Evolutionary conservation across 1,140 invertebrate species (phyloP).

Genomic region (Daktulosphaira vitifoliae): DNA sequence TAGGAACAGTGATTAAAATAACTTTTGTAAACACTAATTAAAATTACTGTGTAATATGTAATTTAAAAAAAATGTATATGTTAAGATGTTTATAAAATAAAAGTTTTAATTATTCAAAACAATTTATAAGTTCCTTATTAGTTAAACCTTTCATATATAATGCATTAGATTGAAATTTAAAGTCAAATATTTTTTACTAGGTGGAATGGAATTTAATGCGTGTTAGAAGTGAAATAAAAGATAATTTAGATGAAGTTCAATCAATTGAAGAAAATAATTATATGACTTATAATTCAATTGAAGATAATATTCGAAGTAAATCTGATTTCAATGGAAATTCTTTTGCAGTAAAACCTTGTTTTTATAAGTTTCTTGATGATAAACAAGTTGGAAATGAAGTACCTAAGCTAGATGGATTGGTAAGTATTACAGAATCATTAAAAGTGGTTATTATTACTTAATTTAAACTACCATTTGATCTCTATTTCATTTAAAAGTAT

Average conservation of each 20-base stretch:
- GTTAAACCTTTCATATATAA: too few relatives aligned
- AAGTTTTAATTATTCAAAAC: too few relatives aligned
- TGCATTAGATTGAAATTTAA: too few relatives aligned
- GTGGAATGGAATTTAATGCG: constrained; percentile 79
- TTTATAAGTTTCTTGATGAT: constrained; percentile 21
- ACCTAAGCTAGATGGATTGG: constrained; percentile 83
- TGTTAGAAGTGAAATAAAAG: constrained; percentile 47
- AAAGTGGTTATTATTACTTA: too few relatives aligned
- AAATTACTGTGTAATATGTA: too few relatives aligned
- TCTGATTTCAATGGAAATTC: constrained; percentile 61
- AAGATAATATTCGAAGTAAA: constrained; percentile 64
- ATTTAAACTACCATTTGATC: too few relatives aligned
- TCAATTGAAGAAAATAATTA: constrained; percentile 53
- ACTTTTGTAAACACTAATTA: too few relatives aligned
- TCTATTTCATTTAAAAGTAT: too few relatives aligned
- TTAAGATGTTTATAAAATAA: too few relatives aligned
- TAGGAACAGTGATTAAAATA: too few relatives aligned
- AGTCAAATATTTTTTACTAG: constrained; percentile 43
- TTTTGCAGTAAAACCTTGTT: constrained; percentile 64
- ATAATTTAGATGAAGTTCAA: constrained; percentile 42
- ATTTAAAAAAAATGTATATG: too few relatives aligned
- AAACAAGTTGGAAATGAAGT: constrained; percentile 39
- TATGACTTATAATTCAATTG: constrained; percentile 68
- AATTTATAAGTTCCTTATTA: too few relatives aligned
- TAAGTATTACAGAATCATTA: constrained; percentile 39